Evolutionary conservation across 2,888 invertebrate species (phyloP).

Genomic region (Melanotus villosus): DNA sequence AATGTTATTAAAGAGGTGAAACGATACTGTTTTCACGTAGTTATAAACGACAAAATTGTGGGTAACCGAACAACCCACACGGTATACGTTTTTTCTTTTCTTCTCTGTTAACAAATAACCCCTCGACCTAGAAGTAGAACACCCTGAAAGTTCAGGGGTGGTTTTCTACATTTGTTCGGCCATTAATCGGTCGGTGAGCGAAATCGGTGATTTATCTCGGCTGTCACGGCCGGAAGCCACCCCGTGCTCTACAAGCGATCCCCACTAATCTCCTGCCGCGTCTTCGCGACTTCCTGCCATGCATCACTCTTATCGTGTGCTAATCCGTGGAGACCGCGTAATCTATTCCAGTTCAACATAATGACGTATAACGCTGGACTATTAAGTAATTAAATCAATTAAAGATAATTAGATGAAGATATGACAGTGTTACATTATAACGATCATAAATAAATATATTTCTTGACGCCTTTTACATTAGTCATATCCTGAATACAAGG

Average conservation of each 20-base stretch:
- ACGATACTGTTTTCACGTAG: too few species aligned
- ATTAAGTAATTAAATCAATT: constrained; percentile 58
- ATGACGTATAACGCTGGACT: constrained; percentile 47
- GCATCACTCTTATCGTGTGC: constrained; percentile 66
- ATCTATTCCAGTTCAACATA: constrained; percentile 56
- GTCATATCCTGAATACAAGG: constrained; percentile 39
- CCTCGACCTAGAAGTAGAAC: constrained; percentile 42
- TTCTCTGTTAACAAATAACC: constrained; percentile 38
- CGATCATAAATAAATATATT: constrained; percentile 38
- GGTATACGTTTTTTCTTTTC: constrained; percentile 2
- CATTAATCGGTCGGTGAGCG: constrained; percentile 65
- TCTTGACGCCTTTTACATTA: constrained; percentile 35
- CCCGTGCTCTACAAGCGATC: constrained; percentile 67
- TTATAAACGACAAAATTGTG: too few species aligned
- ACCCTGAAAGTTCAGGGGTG: constrained; percentile 64
- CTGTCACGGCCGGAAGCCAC: constrained; percentile 68
- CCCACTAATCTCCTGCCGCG: constrained; percentile 67
- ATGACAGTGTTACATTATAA: constrained; percentile 29
- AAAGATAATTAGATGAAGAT: constrained; percentile 44
- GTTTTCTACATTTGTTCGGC: constrained; percentile 68
- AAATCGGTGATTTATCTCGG: constrained; percentile 66
- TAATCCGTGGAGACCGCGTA: constrained; percentile 62
- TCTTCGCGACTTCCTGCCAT: constrained; percentile 68
- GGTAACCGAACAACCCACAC: too few species aligned
- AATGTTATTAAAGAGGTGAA: too few species aligned